phyloP scores from a whole-genome alignment of 2,797 vertebrate species.

The Coendou prehensilis region DNA sequence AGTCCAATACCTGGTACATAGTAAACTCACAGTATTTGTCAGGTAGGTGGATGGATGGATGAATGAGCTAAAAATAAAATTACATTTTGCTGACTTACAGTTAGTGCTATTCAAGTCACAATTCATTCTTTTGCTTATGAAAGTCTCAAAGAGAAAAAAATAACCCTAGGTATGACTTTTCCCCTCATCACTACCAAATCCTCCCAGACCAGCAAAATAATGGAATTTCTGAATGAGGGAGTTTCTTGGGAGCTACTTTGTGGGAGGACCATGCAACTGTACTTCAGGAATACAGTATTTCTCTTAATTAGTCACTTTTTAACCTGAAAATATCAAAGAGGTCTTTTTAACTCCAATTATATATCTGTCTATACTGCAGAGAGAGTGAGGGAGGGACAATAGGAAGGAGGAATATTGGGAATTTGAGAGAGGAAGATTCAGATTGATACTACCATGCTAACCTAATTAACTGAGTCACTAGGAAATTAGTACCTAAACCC shows the following conservation, averaged over 20 bases:
- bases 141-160: not conserved
- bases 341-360: constrained; percentile 19
- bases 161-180: not conserved
- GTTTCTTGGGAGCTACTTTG: not conserved
- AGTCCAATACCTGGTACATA: not conserved
- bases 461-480: not conserved
- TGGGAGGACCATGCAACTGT: not conserved
- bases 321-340: not conserved
- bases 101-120: constrained; percentile 42
- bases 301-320: constrained; percentile 41
- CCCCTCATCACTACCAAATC: not conserved
- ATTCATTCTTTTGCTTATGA: constrained; percentile 44
- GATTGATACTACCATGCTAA: not conserved
- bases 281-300: not conserved
- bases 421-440: not conserved
- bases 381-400: not conserved
- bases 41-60: not conserved
- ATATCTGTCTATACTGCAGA: not conserved
- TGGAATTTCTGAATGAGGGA: constrained; percentile 14
- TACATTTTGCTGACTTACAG: not conserved
- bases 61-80: constrained; percentile 25
- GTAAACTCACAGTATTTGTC: constrained; percentile 29
- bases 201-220: constrained; percentile 6
- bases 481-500: not conserved
- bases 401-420: not conserved